Evolutionary conservation across 2,113 vertebrate species (phyloP), one percentile per base, ranked within the genome.

Genomic region (Siphamia tubifer): DNA sequence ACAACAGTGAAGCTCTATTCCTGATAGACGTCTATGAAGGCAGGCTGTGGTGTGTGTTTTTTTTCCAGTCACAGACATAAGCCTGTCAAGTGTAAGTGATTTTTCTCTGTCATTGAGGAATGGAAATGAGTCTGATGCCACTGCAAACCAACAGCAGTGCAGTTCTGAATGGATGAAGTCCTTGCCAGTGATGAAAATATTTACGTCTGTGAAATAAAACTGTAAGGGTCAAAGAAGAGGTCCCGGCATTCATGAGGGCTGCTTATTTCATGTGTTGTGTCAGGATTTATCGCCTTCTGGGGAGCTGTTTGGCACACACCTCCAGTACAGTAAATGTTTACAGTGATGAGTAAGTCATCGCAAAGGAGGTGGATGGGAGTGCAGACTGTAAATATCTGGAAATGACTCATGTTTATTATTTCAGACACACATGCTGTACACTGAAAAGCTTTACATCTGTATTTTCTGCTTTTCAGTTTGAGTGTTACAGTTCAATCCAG

Each of bases 321-420:
- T 63, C 40, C 66, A 70, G 65, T 75, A 60, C 60, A 74, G 77
- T 87, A 85, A 84, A 87, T 86, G 79, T 90, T 90, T 88, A 86
- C 66, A 10, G 74, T 85, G 74, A 77, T 84, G 82, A 78, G 79
- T 79, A 74, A 84, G 69, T 81, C 84, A 70, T 58, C 32, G 21
- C 65, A 38, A 74, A 83, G 55, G 39, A 68, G 49, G 28, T 24
- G 45, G 45, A 5, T 27, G 25, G 20, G 44, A 16, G 13, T 53
- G 70, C 12, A 3, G 69, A 74, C 61, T 68, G 38, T 83, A 83
- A 81, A 88, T 79, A 83, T 82, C 62, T 52, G 31, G 30, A 57
- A 56, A 70, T 71, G 61, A 72, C 72, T 80, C 74, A 73, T 61
- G 60, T 80, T 88, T 88, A 78, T 47, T 74, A 61, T 75, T 65